Evolutionary conservation across 1,140 invertebrate species (phyloP), one percentile per base, ranked within the genome.

Genomic region (Lordiphosa collinella): DNA sequence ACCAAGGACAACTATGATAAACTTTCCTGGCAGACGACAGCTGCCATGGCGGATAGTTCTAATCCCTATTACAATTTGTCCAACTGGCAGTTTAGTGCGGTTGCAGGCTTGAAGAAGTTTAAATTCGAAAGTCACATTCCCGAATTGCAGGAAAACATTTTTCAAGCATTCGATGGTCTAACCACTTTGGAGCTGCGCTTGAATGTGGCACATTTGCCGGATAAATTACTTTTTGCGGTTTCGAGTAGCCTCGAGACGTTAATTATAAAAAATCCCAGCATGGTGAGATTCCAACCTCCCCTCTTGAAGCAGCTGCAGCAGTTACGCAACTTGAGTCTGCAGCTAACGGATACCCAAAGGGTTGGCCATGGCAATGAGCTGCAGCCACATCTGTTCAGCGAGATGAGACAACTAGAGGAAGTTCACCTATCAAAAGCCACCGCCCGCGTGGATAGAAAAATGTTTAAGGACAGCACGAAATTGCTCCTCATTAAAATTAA

Each of bases 401-500:
- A 67, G 29, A 84, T 82, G 78, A 46, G 38, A 1, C 79, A 91
- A 38, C 84, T 93, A 16, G 88, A 88, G 49, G 80, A 90, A 53
- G 80, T 93, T 40, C 68, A 90, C 10, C 69, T 93, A 9, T 82
- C 89, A 34, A 62, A 55, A 9, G 65, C 60, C 38, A 60, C 62
- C 0, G 41, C 13, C 0, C 38, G 36, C 9, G 32, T 94, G 12
- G 91, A 92, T 2, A 88, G 90, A 40, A 88, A 91, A 51, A 68
- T 93, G 13, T 92, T 94, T 54, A 89, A 80, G 36, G 91, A 91
- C 53, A 92, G 91, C 4, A 57, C 74, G 1, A 82, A 88, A 8
- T 76, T 94, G 46, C 89, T 72, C 14, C 90, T 91, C 55, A 90
- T 93, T 63, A 90, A 88, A 32, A 80, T 94, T 46, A 87, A 90